These are phyloP conservation scores for Coreius guichenoti DNA, from an alignment of 2,797 vertebrate genomes.

Conservation along the genomic window DNA sequence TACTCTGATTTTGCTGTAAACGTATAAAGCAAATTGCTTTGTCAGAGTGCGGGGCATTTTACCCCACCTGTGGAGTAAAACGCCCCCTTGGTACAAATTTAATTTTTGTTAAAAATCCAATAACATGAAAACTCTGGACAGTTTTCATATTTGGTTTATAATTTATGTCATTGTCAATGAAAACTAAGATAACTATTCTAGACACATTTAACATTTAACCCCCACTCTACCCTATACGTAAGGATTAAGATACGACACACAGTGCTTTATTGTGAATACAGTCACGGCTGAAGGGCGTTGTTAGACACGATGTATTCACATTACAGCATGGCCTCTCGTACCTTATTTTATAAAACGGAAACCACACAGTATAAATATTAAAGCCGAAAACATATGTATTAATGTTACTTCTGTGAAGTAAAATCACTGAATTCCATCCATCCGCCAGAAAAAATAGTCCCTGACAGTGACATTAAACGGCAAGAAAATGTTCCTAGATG, in stretches of 20 bases:
- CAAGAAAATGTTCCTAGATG: background rate
- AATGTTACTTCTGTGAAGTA: background rate
- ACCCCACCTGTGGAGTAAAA: no score
- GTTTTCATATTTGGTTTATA: no score
- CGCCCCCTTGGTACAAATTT: no score
- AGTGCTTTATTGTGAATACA: background rate
- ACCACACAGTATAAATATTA: background rate
- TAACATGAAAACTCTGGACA: no score
- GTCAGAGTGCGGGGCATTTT: no score
- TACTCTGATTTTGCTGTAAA: no score
- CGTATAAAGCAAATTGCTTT: no score
- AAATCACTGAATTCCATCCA: background rate
- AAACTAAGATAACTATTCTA: no score
- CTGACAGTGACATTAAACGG: background rate
- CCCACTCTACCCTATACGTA: background rate
- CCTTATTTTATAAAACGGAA: background rate
- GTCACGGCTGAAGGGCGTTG: background rate
- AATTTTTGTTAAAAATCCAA: no score
- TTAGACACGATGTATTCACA: background rate
- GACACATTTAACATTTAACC: no score
- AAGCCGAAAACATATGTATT: background rate
- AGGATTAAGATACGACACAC: background rate
- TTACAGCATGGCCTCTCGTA: background rate
- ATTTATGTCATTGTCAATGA: no score
- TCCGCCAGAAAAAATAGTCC: background rate